Base-by-base conservation (phyloP, 1,140 invertebrate genomes). In the Daktulosphaira vitifoliae region DNA sequence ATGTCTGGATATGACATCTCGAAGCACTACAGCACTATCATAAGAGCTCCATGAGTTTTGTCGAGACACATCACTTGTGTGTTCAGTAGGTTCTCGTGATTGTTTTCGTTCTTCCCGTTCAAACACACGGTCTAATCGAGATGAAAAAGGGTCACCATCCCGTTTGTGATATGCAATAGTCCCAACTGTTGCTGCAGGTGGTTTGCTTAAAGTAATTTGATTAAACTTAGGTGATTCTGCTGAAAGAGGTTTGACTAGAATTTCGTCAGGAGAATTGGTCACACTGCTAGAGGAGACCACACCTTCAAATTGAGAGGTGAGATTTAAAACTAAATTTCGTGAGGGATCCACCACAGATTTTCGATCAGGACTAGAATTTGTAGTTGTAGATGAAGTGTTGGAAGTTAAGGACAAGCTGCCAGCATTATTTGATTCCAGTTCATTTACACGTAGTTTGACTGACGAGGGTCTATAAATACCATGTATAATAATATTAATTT, bases 31-130 rank as follows among this genome's bases (percentile, higher is more conserved):
- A 15, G 85, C 85, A 72, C 84, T 87, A 73, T 88, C 85, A 74
- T 84, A 86, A 20, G 86, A 88, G 71, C 85, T 87, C 84, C 86
- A 88, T 3, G 86, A 89, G 73, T 83, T 86, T 71, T 88, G 86
- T 22, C 86, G 75, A 68, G 56, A 62, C 9, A 62, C 56, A 8
- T 62, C 42, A 9, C 25, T 22, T 8, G 38, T 1, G n/a, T 59
- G 22, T 7, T 11, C 29, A 16, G 26, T 29, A 9, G 22, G 53
- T 20, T 66, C 49, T 76, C 76, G 69, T 74, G 66, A 70, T 72
- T 66, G 74, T 66, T 29, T 52, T 4, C 23, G 23, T 64, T 50
- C 42, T 70, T 77, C 26, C 25, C 48, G 48, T 42, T 44, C 16
- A 29, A 67, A 38, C 51, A 50, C 42, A 1, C 46, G 20, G 25